phyloP scores from a whole-genome alignment of 2,113 vertebrate genomes.

The Haemorhous mexicanus region DNA sequence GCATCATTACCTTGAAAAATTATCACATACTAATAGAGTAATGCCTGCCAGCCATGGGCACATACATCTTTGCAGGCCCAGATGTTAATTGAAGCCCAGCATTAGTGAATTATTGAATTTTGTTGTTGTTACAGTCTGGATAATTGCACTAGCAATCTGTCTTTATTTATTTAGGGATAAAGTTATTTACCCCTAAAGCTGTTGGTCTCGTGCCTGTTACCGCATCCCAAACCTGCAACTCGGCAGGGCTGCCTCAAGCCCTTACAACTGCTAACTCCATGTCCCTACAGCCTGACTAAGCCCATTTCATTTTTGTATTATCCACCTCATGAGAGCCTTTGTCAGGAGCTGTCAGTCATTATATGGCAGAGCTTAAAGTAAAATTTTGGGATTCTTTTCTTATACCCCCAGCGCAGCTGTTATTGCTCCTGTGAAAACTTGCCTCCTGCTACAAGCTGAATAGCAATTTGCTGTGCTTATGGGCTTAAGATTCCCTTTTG shows the following conservation, averaged over 20 bases:
- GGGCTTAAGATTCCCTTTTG: background rate
- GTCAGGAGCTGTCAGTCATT: background rate
- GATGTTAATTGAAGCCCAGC: background rate
- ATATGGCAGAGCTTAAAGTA: background rate
- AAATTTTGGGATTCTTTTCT: background rate
- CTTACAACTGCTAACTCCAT: background rate
- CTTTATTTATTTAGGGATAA: background rate
- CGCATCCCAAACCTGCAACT: accelerated
- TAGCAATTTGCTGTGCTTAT: background rate
- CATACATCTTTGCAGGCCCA: accelerated
- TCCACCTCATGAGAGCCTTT: background rate
- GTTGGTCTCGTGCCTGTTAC: background rate
- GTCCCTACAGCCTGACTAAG: background rate
- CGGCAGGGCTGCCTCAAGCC: background rate
- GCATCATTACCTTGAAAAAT: background rate
- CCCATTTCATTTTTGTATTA: background rate
- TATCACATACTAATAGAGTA: background rate
- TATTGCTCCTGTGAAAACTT: background rate
- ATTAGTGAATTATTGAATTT: background rate
- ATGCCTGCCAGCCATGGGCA: background rate
- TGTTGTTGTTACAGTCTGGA: background rate
- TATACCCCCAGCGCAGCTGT: background rate
- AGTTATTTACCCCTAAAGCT: background rate
- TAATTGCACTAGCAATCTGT: background rate
- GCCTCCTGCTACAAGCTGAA: background rate